Percentiles rank a stretch among this genome's conserved stretches.
Conservation (phyloP, 2,113 vertebrate species). For the Calyptommatus sinebrachiatus region DNA sequence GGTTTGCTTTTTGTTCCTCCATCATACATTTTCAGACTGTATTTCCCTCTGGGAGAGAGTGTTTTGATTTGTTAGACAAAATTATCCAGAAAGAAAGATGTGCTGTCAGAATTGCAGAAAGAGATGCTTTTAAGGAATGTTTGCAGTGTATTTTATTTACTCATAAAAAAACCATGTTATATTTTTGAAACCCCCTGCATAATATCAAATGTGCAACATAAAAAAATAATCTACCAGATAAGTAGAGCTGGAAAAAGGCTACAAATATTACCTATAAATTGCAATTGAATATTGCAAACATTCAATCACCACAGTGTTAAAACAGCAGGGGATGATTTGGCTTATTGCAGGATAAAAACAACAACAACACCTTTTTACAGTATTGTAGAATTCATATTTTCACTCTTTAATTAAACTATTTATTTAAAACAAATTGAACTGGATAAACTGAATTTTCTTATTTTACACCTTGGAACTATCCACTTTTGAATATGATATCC, state of each 20-base stretch:
- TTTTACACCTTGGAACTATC: too few species aligned
- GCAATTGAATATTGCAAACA: background rate
- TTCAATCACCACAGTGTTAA: background rate
- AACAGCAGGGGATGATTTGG: too few species aligned
- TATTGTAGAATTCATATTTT: too few species aligned
- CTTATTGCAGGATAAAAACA: too few species aligned
- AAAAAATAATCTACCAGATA: background rate
- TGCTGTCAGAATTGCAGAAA: background rate
- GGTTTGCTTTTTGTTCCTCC: background rate
- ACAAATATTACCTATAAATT: background rate
- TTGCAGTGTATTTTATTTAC: background rate
- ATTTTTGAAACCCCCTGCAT: background rate
- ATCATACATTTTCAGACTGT: background rate
- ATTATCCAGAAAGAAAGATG: background rate
- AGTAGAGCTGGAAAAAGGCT: background rate
- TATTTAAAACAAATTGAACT: too few species aligned
- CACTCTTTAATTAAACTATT: too few species aligned
- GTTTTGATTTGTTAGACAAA: background rate
- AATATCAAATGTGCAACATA: too few species aligned
- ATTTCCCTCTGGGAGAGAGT: background rate
- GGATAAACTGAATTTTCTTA: too few species aligned
- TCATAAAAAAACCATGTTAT: background rate
- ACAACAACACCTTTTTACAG: too few species aligned
- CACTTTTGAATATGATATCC: too few species aligned
- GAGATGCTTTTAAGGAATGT: background rate